Evolutionary conservation across 2,888 invertebrate species (phyloP).

Genomic region (Boloria euphrosyne): DNA sequence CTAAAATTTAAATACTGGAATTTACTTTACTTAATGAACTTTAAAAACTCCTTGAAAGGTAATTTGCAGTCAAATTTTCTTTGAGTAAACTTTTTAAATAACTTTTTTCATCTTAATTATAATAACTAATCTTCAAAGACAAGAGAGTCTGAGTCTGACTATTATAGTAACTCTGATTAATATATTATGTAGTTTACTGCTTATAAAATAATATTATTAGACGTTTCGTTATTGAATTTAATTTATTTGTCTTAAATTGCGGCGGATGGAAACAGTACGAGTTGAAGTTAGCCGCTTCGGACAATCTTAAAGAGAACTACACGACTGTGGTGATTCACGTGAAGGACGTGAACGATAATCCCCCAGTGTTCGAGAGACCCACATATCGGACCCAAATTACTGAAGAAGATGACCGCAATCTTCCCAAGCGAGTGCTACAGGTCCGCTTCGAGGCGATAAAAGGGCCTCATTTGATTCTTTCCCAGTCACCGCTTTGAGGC

Average conservation of each 20-base stretch:
- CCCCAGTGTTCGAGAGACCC: constrained; percentile 97
- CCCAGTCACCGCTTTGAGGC: constrained; percentile 41
- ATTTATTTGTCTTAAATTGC: constrained; percentile 33
- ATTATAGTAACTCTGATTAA: constrained; percentile 27
- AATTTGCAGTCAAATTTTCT: constrained; percentile 31
- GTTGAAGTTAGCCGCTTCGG: constrained; percentile 95
- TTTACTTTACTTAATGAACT: constrained; percentile 16
- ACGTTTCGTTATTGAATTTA: constrained; percentile 22
- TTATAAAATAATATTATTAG: not conserved
- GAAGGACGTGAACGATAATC: constrained; percentile 99
- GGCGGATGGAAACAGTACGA: constrained; percentile 87
- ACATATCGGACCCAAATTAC: constrained; percentile 97
- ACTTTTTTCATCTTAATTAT: constrained; percentile 53
- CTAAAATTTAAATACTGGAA: constrained; percentile 8
- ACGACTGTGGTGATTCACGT: constrained; percentile 98
- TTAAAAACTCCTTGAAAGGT: constrained; percentile 8
- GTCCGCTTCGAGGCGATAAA: constrained; percentile 84
- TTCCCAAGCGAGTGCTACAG: constrained; percentile 96
- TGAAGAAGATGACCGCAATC: constrained; percentile 96
- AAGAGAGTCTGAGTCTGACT: constrained; percentile 47
- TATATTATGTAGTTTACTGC: not conserved
- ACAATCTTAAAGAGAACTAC: constrained; percentile 98
- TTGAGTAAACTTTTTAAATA: constrained; percentile 48
- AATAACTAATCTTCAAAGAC: constrained; percentile 50
- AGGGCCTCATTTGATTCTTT: constrained; percentile 55